Conservation (phyloP, 2,797 vertebrate species). For the Bradypus variegatus region DNA sequence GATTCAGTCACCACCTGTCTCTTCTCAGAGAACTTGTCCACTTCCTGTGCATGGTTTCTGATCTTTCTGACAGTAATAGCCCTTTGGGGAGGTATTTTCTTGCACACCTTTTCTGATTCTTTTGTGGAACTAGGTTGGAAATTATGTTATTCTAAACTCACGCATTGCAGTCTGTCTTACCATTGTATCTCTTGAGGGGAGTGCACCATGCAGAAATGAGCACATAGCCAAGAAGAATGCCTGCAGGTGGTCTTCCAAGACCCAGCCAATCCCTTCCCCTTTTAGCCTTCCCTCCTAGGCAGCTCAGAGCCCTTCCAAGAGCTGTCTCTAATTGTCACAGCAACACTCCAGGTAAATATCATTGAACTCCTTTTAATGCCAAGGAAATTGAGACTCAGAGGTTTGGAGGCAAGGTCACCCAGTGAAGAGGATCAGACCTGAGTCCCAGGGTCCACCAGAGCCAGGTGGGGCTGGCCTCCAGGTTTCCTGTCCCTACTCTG, state of each 20-base stretch:
- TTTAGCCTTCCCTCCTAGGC: background rate
- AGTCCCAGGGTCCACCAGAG: background rate
- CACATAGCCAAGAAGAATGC: background rate
- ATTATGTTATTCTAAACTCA: conserved; percentile 25
- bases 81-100: background rate
- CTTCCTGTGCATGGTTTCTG: background rate
- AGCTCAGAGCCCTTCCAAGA: background rate
- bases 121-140: conserved; percentile 29
- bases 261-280: background rate
- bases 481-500: background rate
- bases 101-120: background rate
- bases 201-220: background rate
- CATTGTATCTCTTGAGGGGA: background rate
- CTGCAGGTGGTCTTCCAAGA: background rate
- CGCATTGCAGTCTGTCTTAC: background rate
- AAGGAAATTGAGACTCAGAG: conserved; percentile 9
- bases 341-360: background rate
- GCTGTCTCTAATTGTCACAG: background rate
- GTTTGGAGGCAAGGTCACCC: background rate
- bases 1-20: background rate
- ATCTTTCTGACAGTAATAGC: conserved; percentile 6
- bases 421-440: background rate
- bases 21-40: background rate
- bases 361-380: background rate
- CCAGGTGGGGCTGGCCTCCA: background rate